Percentiles rank a stretch among this genome's conserved stretches.
Conservation (phyloP, 1,140 invertebrate genomes). For the Saxidomus purpurata region DNA sequence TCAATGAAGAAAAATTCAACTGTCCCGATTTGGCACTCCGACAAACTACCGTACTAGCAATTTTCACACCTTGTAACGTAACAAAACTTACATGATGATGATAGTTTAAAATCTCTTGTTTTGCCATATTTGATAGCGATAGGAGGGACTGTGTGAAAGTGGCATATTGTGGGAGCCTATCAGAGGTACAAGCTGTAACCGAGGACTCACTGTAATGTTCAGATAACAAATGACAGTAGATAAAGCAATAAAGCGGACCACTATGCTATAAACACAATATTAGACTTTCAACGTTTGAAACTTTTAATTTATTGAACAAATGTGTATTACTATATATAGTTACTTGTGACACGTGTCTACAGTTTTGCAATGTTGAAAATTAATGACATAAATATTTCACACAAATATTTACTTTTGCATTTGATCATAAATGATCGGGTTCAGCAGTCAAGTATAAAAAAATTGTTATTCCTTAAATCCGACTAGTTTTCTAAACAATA, state of each 20-base stretch:
- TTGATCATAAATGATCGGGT: no score
- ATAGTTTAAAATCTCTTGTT: conserved; percentile 8
- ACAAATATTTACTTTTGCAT: no score
- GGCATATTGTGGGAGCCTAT: conserved; percentile 15
- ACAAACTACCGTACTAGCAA: background rate
- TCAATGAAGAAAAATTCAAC: background rate
- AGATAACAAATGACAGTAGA: conserved; percentile 1
- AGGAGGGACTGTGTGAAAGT: conserved; percentile 33
- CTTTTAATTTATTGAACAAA: no score
- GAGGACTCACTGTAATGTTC: background rate
- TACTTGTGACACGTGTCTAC: no score
- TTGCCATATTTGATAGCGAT: background rate
- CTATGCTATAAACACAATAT: background rate
- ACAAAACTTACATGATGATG: background rate
- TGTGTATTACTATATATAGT: no score
- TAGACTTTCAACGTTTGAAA: no score
- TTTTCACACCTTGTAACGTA: conserved; percentile 28
- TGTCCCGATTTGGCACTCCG: background rate
- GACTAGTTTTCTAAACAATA: no score
- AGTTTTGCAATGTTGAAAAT: no score
- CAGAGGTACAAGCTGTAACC: background rate
- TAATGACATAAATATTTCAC: no score
- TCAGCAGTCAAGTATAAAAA: no score
- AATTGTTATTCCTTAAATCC: no score
- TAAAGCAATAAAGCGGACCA: background rate